A percentile compares a stretch with the other conserved stretches of the same genome.
These are phyloP conservation scores for Agrenia bidenticulata DNA, from an alignment of 2,888 invertebrate genomes.

Conservation along the genomic window DNA sequence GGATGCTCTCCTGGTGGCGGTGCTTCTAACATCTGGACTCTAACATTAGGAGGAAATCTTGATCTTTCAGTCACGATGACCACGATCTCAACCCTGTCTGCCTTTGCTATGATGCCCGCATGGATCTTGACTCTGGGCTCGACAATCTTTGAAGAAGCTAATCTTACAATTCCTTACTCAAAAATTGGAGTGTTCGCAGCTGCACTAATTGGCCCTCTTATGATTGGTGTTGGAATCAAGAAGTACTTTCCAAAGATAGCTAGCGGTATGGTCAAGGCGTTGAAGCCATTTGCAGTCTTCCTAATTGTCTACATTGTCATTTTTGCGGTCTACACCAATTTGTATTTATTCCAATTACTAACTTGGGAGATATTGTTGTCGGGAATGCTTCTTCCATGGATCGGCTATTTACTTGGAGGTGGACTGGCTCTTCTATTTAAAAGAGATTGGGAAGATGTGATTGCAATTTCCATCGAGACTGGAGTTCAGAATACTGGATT, in stretches of 20 bases:
- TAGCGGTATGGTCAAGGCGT: constrained; percentile 70
- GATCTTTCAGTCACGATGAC: constrained; percentile 95
- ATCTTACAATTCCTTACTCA: constrained; percentile 73
- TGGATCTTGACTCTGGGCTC: constrained; percentile 88
- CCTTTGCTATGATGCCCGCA: constrained; percentile 84
- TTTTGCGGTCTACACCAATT: constrained; percentile 85
- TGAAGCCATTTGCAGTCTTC: constrained; percentile 79
- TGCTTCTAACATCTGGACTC: constrained; percentile 94
- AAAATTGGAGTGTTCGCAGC: constrained; percentile 74
- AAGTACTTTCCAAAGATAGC: constrained; percentile 68
- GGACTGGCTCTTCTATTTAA: constrained; percentile 63
- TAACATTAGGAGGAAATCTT: constrained; percentile 86
- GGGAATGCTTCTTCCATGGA: constrained; percentile 78
- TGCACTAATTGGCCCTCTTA: constrained; percentile 74
- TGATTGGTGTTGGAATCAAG: constrained; percentile 69
- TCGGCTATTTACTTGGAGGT: constrained; percentile 75
- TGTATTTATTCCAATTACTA: constrained; percentile 84
- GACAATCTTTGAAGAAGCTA: constrained; percentile 69
- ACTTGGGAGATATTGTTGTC: constrained; percentile 81
- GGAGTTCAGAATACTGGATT: constrained; percentile 93
- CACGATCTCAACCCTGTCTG: constrained; percentile 79
- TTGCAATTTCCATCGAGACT: constrained; percentile 90
- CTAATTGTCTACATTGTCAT: constrained; percentile 79
- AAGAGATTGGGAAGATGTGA: constrained; percentile 67
- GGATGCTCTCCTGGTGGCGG: constrained; percentile 92